Conservation (phyloP, 2,113 vertebrate genomes). For the Illadopsis cleaveri region DNA sequence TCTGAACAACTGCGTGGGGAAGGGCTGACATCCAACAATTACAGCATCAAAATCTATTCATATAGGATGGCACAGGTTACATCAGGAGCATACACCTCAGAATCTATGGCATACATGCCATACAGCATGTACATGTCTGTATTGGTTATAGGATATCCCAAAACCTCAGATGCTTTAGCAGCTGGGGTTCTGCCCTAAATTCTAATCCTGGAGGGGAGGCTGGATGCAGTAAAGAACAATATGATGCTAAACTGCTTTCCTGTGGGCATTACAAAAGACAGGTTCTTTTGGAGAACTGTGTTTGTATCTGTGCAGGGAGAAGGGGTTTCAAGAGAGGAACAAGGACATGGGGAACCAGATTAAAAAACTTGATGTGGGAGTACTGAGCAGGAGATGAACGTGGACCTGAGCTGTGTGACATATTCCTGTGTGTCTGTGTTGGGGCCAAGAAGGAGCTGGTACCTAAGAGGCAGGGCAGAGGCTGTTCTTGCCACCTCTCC, state of each 20-base stretch:
- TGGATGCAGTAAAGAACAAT: background rate
- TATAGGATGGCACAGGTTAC: background rate
- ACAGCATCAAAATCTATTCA: accelerated
- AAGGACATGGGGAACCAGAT: background rate
- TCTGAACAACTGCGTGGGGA: background rate
- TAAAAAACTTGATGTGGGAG: background rate
- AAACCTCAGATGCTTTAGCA: background rate
- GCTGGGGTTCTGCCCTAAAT: background rate
- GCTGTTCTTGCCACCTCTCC: background rate
- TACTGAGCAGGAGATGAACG: background rate
- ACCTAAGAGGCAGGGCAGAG: background rate
- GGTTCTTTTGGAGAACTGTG: background rate
- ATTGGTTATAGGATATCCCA: background rate
- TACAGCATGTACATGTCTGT: background rate
- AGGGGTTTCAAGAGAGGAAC: background rate
- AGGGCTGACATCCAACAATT: background rate
- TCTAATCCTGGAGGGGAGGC: background rate
- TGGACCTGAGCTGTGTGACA: background rate
- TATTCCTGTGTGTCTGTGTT: background rate
- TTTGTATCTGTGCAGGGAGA: background rate
- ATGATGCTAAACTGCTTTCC: background rate
- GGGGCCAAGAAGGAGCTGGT: background rate
- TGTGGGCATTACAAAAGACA: background rate
- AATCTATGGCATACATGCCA: background rate
- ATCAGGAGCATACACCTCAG: background rate